Conservation (phyloP, 2,797 vertebrate genomes). For the Cuculus canorus region DNA sequence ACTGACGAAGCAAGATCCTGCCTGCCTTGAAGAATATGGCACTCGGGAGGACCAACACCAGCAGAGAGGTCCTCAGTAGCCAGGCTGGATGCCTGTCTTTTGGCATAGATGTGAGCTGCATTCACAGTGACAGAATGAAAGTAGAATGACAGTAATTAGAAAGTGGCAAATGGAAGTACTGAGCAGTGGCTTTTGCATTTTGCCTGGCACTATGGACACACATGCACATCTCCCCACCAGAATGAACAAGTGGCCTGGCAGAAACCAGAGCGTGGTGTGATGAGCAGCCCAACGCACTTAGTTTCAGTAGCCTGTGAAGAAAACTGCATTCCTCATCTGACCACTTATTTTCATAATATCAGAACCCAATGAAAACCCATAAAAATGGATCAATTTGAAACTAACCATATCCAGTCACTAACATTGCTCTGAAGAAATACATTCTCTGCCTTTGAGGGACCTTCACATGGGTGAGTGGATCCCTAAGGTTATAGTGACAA, state of each 20-base stretch:
- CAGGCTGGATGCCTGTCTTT: neutral
- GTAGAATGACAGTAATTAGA: neutral
- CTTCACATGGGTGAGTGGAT: neutral
- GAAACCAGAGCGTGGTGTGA: neutral
- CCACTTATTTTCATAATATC: neutral
- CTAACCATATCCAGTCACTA: rapidly evolving
- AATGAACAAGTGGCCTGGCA: neutral
- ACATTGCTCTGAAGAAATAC: neutral
- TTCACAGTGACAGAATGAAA: neutral
- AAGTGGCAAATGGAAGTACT: neutral
- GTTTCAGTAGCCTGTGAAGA: neutral
- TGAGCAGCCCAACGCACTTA: neutral
- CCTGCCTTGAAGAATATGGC: neutral
- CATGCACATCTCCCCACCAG: rapidly evolving
- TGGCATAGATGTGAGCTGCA: neutral
- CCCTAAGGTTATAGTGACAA: neutral
- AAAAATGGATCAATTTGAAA: neutral
- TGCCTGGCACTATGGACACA: neutral
- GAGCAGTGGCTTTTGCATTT: neutral
- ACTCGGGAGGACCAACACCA: neutral
- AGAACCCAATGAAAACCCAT: neutral
- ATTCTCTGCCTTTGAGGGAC: neutral
- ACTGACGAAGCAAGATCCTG: neutral
- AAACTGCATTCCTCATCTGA: neutral
- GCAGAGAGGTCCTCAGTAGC: neutral